Conservation (phyloP, 2,888 invertebrate species). For the Calephelis perditalis region DNA sequence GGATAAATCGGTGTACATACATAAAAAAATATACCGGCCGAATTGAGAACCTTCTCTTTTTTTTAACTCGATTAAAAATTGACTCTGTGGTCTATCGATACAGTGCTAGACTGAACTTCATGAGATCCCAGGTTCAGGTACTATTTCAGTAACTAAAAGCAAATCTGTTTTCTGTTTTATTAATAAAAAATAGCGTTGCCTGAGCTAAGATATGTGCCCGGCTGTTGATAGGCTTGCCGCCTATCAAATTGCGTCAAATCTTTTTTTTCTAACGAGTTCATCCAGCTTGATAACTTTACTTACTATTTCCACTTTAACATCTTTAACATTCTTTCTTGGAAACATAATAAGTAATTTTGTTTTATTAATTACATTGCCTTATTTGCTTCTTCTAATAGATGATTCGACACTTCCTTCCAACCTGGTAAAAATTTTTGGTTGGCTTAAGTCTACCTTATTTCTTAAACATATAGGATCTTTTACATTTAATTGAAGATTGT, state of each 20-base stretch:
- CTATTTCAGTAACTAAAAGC: too few relatives aligned
- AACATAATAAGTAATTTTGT: constrained; percentile 43
- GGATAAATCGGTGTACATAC: too few relatives aligned
- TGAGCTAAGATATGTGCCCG: too few relatives aligned
- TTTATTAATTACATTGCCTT: constrained; percentile 47
- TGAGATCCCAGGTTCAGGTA: too few relatives aligned
- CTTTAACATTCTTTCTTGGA: constrained; percentile 51
- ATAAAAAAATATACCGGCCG: too few relatives aligned
- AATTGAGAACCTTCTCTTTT: too few relatives aligned
- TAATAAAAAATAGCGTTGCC: too few relatives aligned
- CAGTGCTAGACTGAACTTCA: too few relatives aligned
- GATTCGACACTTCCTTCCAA: constrained; percentile 54
- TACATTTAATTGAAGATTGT: constrained; percentile 18
- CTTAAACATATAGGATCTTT: constrained; percentile 19
- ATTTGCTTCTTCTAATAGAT: constrained; percentile 53
- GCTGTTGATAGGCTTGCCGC: too few relatives aligned
- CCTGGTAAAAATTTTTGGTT: constrained; percentile 16
- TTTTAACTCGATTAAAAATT: too few relatives aligned
- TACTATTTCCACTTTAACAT: constrained; percentile 53
- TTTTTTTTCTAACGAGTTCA: constrained; percentile 42
- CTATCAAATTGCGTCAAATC: constrained; percentile 33
- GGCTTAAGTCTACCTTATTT: constrained; percentile 19
- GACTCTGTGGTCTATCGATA: too few relatives aligned
- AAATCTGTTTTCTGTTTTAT: too few relatives aligned
- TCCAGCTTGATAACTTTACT: constrained; percentile 53